These are phyloP conservation scores for Clarias magur DNA, from an alignment of 2,113 vertebrate genomes.

Conservation along the genomic window DNA sequence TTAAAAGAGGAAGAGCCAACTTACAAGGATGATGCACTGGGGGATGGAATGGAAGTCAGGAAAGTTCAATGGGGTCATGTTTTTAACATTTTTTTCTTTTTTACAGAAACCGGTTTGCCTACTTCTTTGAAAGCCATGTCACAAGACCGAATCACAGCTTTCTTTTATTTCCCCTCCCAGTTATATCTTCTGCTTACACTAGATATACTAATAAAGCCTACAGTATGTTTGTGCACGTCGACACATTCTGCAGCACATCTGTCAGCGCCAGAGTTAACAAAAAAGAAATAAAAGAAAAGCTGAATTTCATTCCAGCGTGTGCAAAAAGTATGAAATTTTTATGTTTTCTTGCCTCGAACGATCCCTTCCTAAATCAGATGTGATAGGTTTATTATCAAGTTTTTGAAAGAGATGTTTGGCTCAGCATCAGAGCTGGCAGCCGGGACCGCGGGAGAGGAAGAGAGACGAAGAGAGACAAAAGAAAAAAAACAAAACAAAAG, in stretches of 20 bases:
- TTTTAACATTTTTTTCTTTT: not conserved
- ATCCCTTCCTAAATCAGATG: constrained; percentile 20
- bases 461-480: constrained; percentile 37
- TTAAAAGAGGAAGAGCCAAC: not conserved
- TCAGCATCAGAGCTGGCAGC: not conserved
- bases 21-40: not conserved
- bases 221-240: not conserved
- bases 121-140: not conserved
- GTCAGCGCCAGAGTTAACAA: not conserved
- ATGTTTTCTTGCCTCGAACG: not conserved
- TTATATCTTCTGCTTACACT: not conserved
- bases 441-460: constrained; percentile 13
- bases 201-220: not conserved
- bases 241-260: not conserved
- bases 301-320: not conserved
- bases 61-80: not conserved
- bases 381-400: constrained; percentile 21
- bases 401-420: constrained; percentile 20
- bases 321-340: not conserved
- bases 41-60: not conserved
- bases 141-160: not conserved
- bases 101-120: not conserved
- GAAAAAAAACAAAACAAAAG: constrained; percentile 54
- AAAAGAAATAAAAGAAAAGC: not conserved
- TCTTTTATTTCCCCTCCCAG: not conserved